Percentiles rank a stretch among this genome's conserved stretches.
Conservation (phyloP, 2,888 invertebrate genomes). For the Lithosia quadra region DNA sequence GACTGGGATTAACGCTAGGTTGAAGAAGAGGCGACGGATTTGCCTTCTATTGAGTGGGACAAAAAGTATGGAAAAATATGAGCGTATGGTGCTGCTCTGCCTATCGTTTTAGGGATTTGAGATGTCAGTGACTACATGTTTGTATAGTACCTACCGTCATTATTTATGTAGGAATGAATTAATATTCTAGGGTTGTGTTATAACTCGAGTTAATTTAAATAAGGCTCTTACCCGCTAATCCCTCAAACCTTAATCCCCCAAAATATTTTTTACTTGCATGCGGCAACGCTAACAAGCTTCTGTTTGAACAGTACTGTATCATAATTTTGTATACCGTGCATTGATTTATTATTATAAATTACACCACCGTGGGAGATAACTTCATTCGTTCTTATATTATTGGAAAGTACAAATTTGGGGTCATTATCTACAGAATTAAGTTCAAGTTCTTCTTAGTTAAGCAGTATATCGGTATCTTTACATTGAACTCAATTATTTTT, state of each 20-base stretch:
- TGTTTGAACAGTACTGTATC: slow-evolving; percentile 58
- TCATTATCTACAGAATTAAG: slow-evolving; percentile 30
- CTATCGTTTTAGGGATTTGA: neutral
- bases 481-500: slow-evolving; percentile 6
- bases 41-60: neutral
- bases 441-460: slow-evolving; percentile 31
- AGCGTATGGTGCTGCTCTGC: no score
- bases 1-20: no score
- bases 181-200: neutral
- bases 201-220: neutral
- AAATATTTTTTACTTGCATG: slow-evolving; percentile 41
- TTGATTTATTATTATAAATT: slow-evolving; percentile 66
- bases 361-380: slow-evolving; percentile 49
- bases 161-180: neutral
- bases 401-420: slow-evolving; percentile 40
- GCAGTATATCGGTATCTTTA: slow-evolving; percentile 21
- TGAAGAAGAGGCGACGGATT: neutral
- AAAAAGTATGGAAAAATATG: no score
- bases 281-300: slow-evolving; percentile 51
- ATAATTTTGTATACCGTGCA: slow-evolving; percentile 58
- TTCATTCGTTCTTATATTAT: slow-evolving; percentile 49
- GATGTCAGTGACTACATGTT: neutral
- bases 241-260: slow-evolving; percentile 22
- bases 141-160: no score
- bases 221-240: slow-evolving; percentile 13